Base-by-base conservation (phyloP, 1,140 invertebrate species). In the Eufriesea mexicana region DNA sequence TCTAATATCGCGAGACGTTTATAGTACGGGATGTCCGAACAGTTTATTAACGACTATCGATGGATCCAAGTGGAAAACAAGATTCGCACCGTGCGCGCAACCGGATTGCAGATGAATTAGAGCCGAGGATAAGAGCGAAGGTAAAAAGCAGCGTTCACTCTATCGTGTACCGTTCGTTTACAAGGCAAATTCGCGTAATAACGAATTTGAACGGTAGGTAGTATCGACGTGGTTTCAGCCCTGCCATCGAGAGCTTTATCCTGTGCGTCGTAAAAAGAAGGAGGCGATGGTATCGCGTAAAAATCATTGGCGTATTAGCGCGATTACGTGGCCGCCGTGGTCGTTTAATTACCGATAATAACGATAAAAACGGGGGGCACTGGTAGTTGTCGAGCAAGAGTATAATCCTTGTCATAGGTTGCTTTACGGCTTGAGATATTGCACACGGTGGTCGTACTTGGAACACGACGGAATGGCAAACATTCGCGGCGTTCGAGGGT, bases 311-410 rank as follows among this genome's bases (percentile, higher is more conserved):
- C 70, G 66, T 80, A 70, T 83, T 79, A 72, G 59, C 70, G 79
- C 66, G 81, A 89, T 88, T 88, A 86, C 66, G 61, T 35, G 47
- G 72, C 54, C 16, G 54, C 18, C 45, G 47, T 59, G 79, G 74
- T 73, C 77, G 72, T 77, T 82, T 85, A 89, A 89, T 88, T 80
- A 54, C n/a, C 62, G 59, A 73, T 80, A 84, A 88, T 83, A 84
- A 88, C 71, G 79, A 81, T 81, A 84, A 78, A 84, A 83, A 83
- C 57, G 59, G 45, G 28, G 4, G 18, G 51, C 54, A n/a, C 57
- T 75, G 54, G 71, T 25, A 45, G 47, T 47, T 10, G 54, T 10
- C 16, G 28, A 18, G 35, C 47, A n/a, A 51, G 42, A 28, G 18
- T 61, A 55, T 82, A 49, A 55, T 54, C 47, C 57, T 16, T 45